phyloP scores from a whole-genome alignment of 2,113 vertebrate genomes.

The Sminthopsis crassicaudata region DNA sequence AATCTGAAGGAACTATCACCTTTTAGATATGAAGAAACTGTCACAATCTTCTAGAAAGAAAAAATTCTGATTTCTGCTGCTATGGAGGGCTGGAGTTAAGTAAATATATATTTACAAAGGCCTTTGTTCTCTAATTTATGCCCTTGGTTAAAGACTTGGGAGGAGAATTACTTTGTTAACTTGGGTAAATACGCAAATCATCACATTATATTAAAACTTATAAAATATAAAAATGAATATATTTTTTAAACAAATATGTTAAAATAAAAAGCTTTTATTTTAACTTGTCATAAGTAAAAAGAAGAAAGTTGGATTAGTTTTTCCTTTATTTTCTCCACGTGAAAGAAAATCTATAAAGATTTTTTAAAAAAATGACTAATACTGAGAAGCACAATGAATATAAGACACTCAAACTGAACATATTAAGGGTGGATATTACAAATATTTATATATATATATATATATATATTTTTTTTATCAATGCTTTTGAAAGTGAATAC shows the following conservation, averaged over 20 bases:
- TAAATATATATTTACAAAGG: not conserved
- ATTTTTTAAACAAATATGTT: not conserved
- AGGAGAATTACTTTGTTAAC: not conserved
- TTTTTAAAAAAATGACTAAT: conserved; percentile 12
- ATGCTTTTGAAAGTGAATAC: not conserved
- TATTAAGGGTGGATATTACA: not conserved
- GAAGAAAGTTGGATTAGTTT: conserved; percentile 21
- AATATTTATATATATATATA: no score
- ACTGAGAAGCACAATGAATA: conserved; percentile 29
- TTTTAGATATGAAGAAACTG: not conserved
- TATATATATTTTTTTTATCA: conserved; percentile 14
- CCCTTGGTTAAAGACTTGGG: conserved; percentile 2
- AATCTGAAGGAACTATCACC: not conserved
- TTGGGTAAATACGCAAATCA: conserved; percentile 6
- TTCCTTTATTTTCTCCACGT: not conserved
- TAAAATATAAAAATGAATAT: not conserved
- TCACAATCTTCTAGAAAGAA: not conserved
- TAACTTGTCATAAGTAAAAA: not conserved
- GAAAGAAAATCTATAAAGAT: conserved; percentile 3
- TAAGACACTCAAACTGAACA: conserved; percentile 22
- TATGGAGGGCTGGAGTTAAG: not conserved
- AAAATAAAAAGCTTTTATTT: not conserved
- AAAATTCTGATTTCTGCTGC: not conserved
- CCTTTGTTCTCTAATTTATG: not conserved
- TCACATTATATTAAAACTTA: conserved; percentile 7